Conservation (phyloP, 2,888 invertebrate species). For the Anagyrus pseudococci region DNA sequence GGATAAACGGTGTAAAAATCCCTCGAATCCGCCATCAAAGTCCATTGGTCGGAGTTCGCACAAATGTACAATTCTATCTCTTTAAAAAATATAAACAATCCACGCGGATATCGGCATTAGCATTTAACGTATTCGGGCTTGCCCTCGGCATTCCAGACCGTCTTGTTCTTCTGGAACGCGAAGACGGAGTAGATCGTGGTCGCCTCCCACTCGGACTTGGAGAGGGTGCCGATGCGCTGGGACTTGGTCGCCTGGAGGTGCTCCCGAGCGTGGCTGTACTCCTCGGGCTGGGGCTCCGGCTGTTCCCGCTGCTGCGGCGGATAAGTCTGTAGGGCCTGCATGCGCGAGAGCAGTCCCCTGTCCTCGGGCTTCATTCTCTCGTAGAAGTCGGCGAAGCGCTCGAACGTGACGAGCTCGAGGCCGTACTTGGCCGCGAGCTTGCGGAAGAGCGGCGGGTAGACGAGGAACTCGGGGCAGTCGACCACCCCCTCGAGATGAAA, state of each 20-base stretch:
- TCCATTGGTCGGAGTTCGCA: too few relatives aligned
- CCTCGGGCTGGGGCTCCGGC: constrained; percentile 67
- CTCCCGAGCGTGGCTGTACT: constrained; percentile 63
- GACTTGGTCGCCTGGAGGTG: constrained; percentile 77
- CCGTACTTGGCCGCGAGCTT: constrained; percentile 77
- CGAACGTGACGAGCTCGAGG: constrained; percentile 72
- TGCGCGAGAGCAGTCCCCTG: constrained; percentile 72
- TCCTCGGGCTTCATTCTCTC: constrained; percentile 69
- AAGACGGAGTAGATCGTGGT: constrained; percentile 83
- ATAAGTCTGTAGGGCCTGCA: constrained; percentile 83
- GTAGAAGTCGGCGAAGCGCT: constrained; percentile 82
- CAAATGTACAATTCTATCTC: background rate
- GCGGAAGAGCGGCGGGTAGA: constrained; percentile 86
- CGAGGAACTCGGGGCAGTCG: constrained; percentile 97
- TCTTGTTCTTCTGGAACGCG: constrained; percentile 81
- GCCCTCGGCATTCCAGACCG: constrained; percentile 69
- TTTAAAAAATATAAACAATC: background rate
- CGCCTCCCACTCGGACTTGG: constrained; percentile 92
- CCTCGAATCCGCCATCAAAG: too few relatives aligned
- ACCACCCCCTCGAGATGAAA: constrained; percentile 96
- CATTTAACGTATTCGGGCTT: constrained; percentile 65
- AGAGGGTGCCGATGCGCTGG: constrained; percentile 79
- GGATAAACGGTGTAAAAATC: background rate
- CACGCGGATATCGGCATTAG: constrained; percentile 7
- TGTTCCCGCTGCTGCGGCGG: too few relatives aligned